These are phyloP conservation scores for Lapara coniferarum DNA, from an alignment of 2,888 invertebrate genomes.

Conservation along the genomic window DNA sequence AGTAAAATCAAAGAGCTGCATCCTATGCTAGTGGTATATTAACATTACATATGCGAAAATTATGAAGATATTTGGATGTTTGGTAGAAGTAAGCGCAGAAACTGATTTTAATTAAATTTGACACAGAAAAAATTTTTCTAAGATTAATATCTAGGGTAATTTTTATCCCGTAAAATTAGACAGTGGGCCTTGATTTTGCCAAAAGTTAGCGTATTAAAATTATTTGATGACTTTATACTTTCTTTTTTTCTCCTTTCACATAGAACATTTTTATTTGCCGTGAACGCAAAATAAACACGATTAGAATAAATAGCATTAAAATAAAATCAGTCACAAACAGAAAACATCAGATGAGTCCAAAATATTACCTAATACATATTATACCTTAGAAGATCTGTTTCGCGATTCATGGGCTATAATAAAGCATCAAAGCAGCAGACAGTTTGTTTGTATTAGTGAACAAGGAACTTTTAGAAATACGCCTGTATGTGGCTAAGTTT, in stretches of 20 bases:
- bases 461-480: slow-evolving; percentile 19
- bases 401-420: background rate
- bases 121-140: too few relatives aligned
- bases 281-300: background rate
- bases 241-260: background rate
- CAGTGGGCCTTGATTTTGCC: too few relatives aligned
- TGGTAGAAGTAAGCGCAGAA: too few relatives aligned
- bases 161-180: too few relatives aligned
- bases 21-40: too few relatives aligned
- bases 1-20: too few relatives aligned
- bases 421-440: slow-evolving; percentile 18
- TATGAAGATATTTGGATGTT: too few relatives aligned
- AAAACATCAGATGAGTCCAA: background rate
- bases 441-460: slow-evolving; percentile 17
- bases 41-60: too few relatives aligned
- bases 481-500: background rate
- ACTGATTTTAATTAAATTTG: too few relatives aligned
- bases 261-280: too few relatives aligned
- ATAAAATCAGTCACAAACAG: background rate
- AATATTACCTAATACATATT: background rate
- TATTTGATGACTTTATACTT: background rate
- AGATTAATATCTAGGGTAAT: too few relatives aligned
- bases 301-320: background rate
- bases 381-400: background rate
- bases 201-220: background rate